Base-by-base conservation (phyloP, 64 coral and sea anemone genomes). In the Porites australiensis region DNA sequence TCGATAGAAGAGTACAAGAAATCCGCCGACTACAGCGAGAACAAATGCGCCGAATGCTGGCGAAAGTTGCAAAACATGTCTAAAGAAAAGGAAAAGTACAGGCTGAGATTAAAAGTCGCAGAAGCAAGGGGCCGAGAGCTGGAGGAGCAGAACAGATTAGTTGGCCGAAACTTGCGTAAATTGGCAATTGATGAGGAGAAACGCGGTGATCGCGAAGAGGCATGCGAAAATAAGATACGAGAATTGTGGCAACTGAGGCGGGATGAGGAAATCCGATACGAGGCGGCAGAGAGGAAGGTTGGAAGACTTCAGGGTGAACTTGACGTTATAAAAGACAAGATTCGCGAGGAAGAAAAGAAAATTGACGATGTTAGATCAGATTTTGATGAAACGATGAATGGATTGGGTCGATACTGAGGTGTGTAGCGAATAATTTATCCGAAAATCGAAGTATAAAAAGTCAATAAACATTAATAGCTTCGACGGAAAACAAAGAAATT, bases 141-240 rank as follows among this genome's bases (percentile, higher is more conserved):
- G 15, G 70, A 93, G 64, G 72, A 64, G 46, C 75, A 75, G n/a
- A 76, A 87, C 50, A 93, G 49, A 77, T 79, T 54, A n/a, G 91
- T 75, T 4, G 82, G 82, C 6, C 65, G 91, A 57, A 68, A 87
- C 58, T 66, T 93, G 62, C 91, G 76, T n/a, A 64, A 76, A 70
- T 79, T 93, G 59, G 83, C 15, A 69, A 87, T 93, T 50, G 50
- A 53, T n/a, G 91, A 93, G 63, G 91, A 93, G 63, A 93, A 93
- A 77, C 63, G 72, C 13, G 11, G 82, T 18, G 91, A 93, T 67
- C 81, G 83, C 13, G 91, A 87, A 14, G 91, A 93, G 4, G 59
- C 74, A 4, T 87, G 27, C 15, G 74, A 77, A 20, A 83, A 86
- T 27, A 49, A 69, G 3, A 82, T 79, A 23, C 81, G 91, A 5